Base-by-base conservation (phyloP, 2,797 vertebrate species). In the Nannoperca obscura region DNA sequence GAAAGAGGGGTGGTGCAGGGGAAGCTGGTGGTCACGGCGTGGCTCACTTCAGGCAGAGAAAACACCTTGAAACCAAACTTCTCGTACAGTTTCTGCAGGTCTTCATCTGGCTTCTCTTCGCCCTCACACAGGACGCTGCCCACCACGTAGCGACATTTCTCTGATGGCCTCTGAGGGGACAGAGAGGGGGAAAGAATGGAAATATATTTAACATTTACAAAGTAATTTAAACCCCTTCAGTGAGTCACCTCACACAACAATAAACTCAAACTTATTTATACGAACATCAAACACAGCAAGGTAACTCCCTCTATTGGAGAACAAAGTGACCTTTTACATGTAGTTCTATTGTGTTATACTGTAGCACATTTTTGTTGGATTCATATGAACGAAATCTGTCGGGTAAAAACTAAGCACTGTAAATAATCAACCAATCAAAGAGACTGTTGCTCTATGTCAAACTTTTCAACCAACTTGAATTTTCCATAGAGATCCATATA, bases 121-220 rank as follows among this genome's bases (percentile, higher is more conserved):
- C 97, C 98, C 88, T 99, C 97, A 0, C 96, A 96, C 86, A 99
- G 92, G 91, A 99, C 93, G 64, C 97, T 97, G 91, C 98, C 98
- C 52, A 97, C 97, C 1, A 94, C 92, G 1, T 96, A 99, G 68
- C 97, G 97, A 68, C 97, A 97, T 86, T 97, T 97, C 85, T 97
- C 96, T 0, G 95, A 88, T 20, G 96, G 90, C 66, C 96, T 96
- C 98, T 99, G 86, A 57, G 53, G 49, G 30, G 42, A 78, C 10
- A 59, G 46, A 62, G 22, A 75, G 19, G 61, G 11, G 30, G 30
- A 73, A 46, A 60, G 1, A 68, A 47, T 9, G 1, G 3, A 78
- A 7, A 44, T 20, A 63, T 10, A 61, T 55, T 1, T 50, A 61
- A 71, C 20, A 36, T 59, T 19, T 53, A 53, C 13, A 67, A 54